Evolutionary conservation across 2,797 vertebrate genomes (phyloP).

Genomic region (Liasis olivaceus): DNA sequence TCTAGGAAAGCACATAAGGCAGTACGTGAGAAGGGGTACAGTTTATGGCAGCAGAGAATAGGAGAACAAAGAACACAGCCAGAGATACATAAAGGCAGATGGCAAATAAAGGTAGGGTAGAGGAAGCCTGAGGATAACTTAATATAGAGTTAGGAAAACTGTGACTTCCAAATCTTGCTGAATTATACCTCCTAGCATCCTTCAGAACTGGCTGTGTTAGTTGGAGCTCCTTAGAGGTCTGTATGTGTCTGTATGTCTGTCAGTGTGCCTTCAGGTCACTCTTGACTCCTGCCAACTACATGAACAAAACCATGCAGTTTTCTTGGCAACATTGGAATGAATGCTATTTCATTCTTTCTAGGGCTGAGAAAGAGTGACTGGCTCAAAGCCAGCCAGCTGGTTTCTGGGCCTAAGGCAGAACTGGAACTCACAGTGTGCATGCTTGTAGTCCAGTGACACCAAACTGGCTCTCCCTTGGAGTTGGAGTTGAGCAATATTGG

Average conservation of each 20-base stretch:
- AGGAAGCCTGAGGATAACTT: not conserved
- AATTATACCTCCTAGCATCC: not conserved
- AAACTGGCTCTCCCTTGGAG: not conserved
- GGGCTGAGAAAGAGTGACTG: not conserved
- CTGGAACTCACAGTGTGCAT: not conserved
- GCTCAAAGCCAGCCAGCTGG: not conserved
- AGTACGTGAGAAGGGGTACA: too few relatives aligned
- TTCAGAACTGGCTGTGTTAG: not conserved
- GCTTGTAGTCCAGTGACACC: not conserved
- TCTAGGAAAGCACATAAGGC: too few relatives aligned
- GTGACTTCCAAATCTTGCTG: not conserved
- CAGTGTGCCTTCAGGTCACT: not conserved
- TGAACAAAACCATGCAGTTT: not conserved
- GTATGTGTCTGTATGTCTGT: not conserved
- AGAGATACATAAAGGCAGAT: too few relatives aligned
- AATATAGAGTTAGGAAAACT: not conserved
- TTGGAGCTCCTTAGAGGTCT: not conserved
- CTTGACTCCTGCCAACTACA: not conserved
- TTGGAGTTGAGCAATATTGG: not conserved
- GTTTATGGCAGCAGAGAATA: too few relatives aligned
- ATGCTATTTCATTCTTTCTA: not conserved
- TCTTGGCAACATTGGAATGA: not conserved
- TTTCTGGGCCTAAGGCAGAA: not conserved
- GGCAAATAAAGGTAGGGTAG: too few relatives aligned
- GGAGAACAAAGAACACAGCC: too few relatives aligned